Evolutionary conservation across 2,113 vertebrate genomes (phyloP), one percentile per base, ranked within the genome.

Genomic region (Procavia capensis): DNA sequence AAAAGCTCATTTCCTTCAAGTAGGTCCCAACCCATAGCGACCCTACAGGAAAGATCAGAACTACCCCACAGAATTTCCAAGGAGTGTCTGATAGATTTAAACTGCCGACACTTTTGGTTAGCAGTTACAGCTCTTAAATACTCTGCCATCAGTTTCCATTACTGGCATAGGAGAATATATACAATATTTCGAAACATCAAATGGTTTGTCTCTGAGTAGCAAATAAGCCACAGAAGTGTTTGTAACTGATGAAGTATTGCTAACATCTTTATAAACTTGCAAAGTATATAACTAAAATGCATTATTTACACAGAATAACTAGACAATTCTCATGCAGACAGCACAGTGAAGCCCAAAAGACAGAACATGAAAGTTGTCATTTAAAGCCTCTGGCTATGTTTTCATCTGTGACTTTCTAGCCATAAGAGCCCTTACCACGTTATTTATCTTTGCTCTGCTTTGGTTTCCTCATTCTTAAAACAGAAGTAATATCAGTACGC

Each of bases 261-360:
- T 74, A 54, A 2, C 19, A 66, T 74, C 75, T 91, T 95, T 78
- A 57, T 87, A 95, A 85, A 6, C 22, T n/a, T 90, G 45, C n/a
- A 66, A 91, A 75, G 20, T 47, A 50, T 29, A 29, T 31, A 31
- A 63, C 57, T 41, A 70, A 43, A 17, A 36, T 43, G 47, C 63
- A 78, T 85, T 45, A 75, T 50, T 3, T 81, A 34, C 0, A 3
- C 10, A 86, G 36, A 79, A 66, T 41, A 45, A 43, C 2, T 57
- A 90, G 27, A 72, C 14, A 85, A 57, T 29, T 81, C 39, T 57
- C 47, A 64, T 43, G 25, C 6, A 86, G 64, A 43, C 6, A 57
- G 14, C n/a, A 50, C 34, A 41, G 14, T 34, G 68, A 9, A 50
- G 34, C 22, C 84, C 25, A 94, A 27, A 90, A 81, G 2, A 79